Evolutionary conservation across 1,140 invertebrate genomes (phyloP).

Genomic region (Micrasema longulum): DNA sequence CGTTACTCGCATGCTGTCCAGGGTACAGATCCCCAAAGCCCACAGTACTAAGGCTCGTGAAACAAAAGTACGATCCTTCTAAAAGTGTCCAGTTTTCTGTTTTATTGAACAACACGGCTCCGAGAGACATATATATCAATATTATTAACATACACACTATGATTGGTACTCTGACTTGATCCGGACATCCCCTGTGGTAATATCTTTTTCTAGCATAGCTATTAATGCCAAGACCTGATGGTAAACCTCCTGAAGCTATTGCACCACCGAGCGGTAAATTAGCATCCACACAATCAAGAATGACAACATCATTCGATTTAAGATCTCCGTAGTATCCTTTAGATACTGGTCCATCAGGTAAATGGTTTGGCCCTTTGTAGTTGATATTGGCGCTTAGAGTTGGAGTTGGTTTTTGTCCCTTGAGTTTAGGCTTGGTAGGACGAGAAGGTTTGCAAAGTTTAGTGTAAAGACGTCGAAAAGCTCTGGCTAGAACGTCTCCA

Average conservation of each 20-base stretch:
- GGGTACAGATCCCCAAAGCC: conserved; percentile 89
- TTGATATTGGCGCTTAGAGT: conserved; percentile 44
- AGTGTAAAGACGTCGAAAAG: conserved; percentile 69
- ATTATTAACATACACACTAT: conserved; percentile 91
- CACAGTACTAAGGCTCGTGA: conserved; percentile 90
- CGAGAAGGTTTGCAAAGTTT: conserved; percentile 61
- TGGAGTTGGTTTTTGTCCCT: conserved; percentile 37
- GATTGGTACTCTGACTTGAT: conserved; percentile 81
- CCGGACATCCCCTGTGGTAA: conserved; percentile 66
- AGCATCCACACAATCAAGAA: conserved; percentile 49
- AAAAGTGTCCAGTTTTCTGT: conserved; percentile 91
- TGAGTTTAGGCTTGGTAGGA: conserved; percentile 39
- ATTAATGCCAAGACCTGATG: conserved; percentile 60
- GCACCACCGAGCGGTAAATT: conserved; percentile 40
- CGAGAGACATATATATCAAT: conserved; percentile 89
- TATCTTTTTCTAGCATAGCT: conserved; percentile 59
- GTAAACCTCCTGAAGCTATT: conserved; percentile 42
- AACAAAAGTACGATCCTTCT: conserved; percentile 95
- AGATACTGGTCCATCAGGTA: conserved; percentile 42
- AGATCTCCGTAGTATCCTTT: conserved; percentile 48
- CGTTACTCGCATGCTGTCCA: conserved; percentile 76
- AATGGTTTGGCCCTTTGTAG: conserved; percentile 44
- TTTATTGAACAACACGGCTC: conserved; percentile 91
- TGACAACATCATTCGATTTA: conserved; percentile 48
- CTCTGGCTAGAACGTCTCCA: conserved; percentile 79